Evolutionary conservation across 2,888 invertebrate species (phyloP), one percentile per base, ranked within the genome.

Genomic region (Malacosoma neustria): DNA sequence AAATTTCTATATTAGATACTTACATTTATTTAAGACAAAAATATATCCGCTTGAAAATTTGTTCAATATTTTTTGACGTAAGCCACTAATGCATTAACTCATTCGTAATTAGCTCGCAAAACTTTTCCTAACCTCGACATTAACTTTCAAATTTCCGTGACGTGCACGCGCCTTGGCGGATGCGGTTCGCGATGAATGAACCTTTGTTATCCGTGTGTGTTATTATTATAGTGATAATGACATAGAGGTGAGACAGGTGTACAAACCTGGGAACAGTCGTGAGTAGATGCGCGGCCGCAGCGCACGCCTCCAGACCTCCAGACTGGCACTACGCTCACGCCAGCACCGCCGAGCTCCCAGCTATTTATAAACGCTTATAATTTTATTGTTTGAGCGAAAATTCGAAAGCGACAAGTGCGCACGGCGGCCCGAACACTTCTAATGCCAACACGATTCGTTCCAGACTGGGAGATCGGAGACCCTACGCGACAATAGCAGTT

Each of bases 371-470:
- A 66, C 64, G 77, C 73, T 74, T 82, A 84, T 82, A 82, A 84
- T 81, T 82, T 85, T 81, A 84, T 84, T 84, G 81, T 84, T 84
- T 77, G 62, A 70, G 67, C 75, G 67, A 77, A 79, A 82, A 70
- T 68, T 62, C 58, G 63, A 67, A 72, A 55, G 70, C 82, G 84
- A 82, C 84, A 76, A 76, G 76, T 70, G 66, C 67, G 67, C 72
- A 60, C 77, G 76, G 63, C 73, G 72, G 68, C 58, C 67, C 68
- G 62, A 57, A 52, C 64, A 69, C 73, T 58, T 62, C 66, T 77
- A 81, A 81, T 75, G 81, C 76, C 71, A 60, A 61, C 51, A 49
- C 51, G 55, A 56, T 57, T 61, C 61, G 60, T 61, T 68, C 65
- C 67, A 64, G 64, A 53, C 15, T 11, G n/a, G n/a, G 35, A 22